These are phyloP conservation scores for Dromaius novaehollandiae DNA, from an alignment of 2,113 vertebrate species.

Conservation along the genomic window DNA sequence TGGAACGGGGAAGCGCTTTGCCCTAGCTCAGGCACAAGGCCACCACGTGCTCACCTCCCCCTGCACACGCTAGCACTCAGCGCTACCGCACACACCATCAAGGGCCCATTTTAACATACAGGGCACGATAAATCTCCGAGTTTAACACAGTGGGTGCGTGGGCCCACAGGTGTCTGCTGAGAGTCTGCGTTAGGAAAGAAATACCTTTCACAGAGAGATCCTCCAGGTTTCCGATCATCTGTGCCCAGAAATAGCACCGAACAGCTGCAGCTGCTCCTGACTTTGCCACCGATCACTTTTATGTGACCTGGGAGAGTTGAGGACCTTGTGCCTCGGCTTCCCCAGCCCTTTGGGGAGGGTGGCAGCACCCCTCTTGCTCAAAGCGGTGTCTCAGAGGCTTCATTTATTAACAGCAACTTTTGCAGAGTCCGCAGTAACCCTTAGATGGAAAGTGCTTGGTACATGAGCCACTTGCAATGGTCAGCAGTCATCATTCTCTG, in stretches of 20 bases:
- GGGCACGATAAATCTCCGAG: neutral
- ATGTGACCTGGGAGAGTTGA: neutral
- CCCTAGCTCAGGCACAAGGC: neutral
- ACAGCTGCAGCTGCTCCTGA: neutral
- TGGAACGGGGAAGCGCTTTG: neutral
- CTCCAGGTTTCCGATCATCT: neutral
- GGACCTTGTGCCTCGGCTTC: neutral
- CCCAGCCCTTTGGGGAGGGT: neutral
- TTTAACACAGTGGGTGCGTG: neutral
- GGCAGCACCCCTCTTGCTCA: neutral
- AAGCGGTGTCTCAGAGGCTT: neutral
- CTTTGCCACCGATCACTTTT: neutral
- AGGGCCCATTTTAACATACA: neutral
- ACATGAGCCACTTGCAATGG: neutral
- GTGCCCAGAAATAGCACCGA: neutral
- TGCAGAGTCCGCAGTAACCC: neutral
- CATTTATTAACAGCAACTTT: neutral
- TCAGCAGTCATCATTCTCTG: neutral
- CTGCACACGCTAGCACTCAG: rapidly evolving
- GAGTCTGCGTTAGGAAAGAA: neutral
- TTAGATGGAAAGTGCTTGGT: neutral
- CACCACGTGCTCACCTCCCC: neutral
- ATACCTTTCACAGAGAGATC: neutral
- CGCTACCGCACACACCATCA: neutral
- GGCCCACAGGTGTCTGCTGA: neutral